A percentile compares a stretch with the other conserved stretches of the same genome.
phyloP scores from a whole-genome alignment of 2,113 vertebrate species.

The Lepus americanus region DNA sequence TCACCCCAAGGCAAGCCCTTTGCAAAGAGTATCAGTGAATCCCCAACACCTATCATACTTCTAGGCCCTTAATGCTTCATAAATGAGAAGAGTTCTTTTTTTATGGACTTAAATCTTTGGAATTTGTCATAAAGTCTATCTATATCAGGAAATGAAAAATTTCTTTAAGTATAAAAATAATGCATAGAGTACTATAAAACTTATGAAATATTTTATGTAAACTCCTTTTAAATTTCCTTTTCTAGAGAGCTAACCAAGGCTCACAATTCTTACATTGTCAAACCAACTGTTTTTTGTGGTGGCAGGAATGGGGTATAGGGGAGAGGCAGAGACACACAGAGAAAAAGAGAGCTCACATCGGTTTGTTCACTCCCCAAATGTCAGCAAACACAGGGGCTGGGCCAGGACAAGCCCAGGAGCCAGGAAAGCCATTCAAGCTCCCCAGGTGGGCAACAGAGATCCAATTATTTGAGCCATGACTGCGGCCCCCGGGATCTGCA shows the following conservation, averaged over 20 bases:
- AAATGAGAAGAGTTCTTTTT: neutral
- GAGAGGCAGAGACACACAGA: no score
- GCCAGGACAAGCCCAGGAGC: no score
- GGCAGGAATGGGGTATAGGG: no score
- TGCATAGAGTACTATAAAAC: neutral
- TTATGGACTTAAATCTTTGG: neutral
- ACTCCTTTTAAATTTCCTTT: constrained; percentile 10
- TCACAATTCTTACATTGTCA: neutral
- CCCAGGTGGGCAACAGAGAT: no score
- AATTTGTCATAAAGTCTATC: neutral
- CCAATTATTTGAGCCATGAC: no score
- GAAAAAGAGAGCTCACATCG: no score
- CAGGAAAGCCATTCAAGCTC: no score
- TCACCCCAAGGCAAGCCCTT: neutral
- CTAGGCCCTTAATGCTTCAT: neutral
- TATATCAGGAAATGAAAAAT: neutral
- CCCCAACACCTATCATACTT: neutral
- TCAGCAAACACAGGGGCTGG: no score
- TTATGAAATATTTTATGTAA: neutral
- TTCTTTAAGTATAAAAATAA: neutral
- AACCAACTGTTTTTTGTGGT: neutral
- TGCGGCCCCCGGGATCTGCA: no score
- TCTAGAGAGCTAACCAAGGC: neutral
- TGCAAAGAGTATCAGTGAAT: constrained; percentile 20
- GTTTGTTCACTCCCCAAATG: no score